Conservation (phyloP, 2,797 vertebrate genomes). For the Huso huso region DNA sequence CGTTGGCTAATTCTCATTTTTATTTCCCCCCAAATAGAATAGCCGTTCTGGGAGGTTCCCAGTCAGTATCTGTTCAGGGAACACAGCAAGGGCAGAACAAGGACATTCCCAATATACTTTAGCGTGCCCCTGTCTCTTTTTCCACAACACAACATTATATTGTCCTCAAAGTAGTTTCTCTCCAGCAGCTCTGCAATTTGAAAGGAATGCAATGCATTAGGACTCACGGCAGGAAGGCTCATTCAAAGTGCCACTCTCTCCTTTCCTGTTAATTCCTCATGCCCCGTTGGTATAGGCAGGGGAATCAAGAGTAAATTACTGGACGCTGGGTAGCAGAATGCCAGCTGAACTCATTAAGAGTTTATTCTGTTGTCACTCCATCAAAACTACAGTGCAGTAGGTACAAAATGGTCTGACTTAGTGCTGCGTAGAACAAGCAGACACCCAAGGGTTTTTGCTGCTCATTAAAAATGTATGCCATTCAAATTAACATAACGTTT, state of each 20-base stretch:
- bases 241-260: slow-evolving; percentile 50
- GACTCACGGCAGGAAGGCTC: slow-evolving; percentile 48
- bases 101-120: slow-evolving; percentile 13
- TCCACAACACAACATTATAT: slow-evolving; percentile 35
- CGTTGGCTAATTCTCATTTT: too few relatives aligned
- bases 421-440: too few relatives aligned
- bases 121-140: slow-evolving; percentile 22
- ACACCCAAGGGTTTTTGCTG: too few relatives aligned
- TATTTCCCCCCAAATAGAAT: too few relatives aligned
- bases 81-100: too few relatives aligned
- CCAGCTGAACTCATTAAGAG: slow-evolving; percentile 63
- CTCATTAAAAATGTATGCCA: too few relatives aligned
- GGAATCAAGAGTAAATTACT: slow-evolving; percentile 31
- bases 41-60: too few relatives aligned
- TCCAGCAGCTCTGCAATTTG: slow-evolving; percentile 55
- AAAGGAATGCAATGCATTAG: slow-evolving; percentile 44
- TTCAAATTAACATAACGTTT: too few relatives aligned
- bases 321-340: slow-evolving; percentile 27
- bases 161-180: slow-evolving; percentile 42
- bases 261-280: slow-evolving; percentile 39
- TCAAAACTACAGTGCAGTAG: too few relatives aligned
- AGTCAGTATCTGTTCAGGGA: too few relatives aligned
- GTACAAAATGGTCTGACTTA: too few relatives aligned
- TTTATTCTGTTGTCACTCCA: slow-evolving; percentile 41
- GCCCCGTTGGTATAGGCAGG: slow-evolving; percentile 26